Base-by-base conservation (phyloP, 2,797 vertebrate species). In the Loriculus beryllinus region DNA sequence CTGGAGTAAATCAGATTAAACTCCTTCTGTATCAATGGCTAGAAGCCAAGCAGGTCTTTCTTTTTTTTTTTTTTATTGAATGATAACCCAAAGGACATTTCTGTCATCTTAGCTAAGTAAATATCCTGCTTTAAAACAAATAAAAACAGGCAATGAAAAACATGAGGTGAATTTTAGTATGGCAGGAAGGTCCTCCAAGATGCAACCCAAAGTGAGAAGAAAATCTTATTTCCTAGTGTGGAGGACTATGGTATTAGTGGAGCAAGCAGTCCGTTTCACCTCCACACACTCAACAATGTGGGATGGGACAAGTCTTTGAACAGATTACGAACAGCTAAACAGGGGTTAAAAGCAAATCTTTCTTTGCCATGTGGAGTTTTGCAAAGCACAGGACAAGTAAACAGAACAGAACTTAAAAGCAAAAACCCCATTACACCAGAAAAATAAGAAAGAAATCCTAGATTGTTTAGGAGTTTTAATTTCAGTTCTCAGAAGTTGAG, bases 1-100 rank as follows among this genome's bases (percentile, higher is more conserved):
- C 82, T 78, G 59, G 77, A 92, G 86, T 83, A 97, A 97, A 96
- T 96, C 90, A 86, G 95, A 97, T 96, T 96, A 97, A 97, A 88
- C 79, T 78, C 89, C 85, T 87, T 92, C 71, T 92, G 40, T 96
- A 93, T 84, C 92, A 83, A 85, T 75, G 94, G 92, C 80, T 85
- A 74, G 71, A 85, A 91, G 82, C 82, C 82, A 96, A 88, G 29
- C 33, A 90, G 47, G 45, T 91, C 52, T 84, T 14, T 81, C 29
- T 78, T 75, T 37, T 22, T 42, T 83, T 59, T 40, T 11, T 56
- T 59, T n/a, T 51, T 37, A 57, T 42, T 65, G 51, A 90, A 84
- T 49, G 47, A 64, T 45, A 80, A 63, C 28, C 20, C 23, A 74
- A 71, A 89, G 10, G 33, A 52, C 86, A 82, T 71, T 83, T 82